phyloP scores from a whole-genome alignment of 2,888 invertebrate genomes.

The Alentia gelatinosa region DNA sequence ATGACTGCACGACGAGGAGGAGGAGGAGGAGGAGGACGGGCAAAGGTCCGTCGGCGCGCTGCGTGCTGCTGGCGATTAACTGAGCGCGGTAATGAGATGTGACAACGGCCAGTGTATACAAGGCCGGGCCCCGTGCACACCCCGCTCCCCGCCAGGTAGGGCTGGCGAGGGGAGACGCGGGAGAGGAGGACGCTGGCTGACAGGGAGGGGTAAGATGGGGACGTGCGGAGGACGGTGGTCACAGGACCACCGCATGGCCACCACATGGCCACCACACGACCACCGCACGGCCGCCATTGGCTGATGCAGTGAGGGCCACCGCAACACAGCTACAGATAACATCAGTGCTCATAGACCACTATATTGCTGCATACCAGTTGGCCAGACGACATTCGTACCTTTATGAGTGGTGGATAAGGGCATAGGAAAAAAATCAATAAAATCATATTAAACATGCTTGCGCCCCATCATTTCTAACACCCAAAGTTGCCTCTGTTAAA shows the following conservation, averaged over 20 bases:
- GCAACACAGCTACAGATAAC: no score
- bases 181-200: neutral
- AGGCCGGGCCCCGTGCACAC: neutral
- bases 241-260: neutral
- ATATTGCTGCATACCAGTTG: no score
- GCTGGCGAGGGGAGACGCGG: neutral
- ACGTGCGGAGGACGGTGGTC: conserved; percentile 4
- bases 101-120: neutral
- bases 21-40: neutral
- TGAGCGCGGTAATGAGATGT: neutral
- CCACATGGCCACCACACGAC: neutral
- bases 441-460: no score
- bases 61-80: neutral
- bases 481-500: no score
- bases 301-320: no score
- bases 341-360: no score
- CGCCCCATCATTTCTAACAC: no score
- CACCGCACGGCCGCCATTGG: neutral
- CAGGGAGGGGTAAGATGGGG: no score
- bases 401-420: no score
- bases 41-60: neutral
- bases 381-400: no score
- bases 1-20: neutral
- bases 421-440: no score
- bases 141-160: neutral